Evolutionary conservation across 2,797 vertebrate species (phyloP), one percentile per base, ranked within the genome.

Genomic region (Hydrophis major): DNA sequence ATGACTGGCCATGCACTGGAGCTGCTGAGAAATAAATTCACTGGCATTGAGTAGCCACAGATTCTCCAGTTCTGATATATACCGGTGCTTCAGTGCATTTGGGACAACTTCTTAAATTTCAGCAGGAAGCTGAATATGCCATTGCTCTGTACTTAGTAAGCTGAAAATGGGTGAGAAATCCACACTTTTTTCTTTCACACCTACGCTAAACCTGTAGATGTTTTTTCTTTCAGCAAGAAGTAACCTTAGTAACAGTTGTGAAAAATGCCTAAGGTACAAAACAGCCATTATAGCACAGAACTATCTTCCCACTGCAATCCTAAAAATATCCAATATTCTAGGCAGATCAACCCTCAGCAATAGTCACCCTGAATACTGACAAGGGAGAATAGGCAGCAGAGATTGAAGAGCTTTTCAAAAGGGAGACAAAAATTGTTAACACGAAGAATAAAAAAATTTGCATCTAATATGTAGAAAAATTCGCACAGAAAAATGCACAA

Each of bases 141-240:
- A 47, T 83, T 42, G 20, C 37, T 83, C 74, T 83, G 90, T 50
- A 66, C 6, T 10, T 42, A 60, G 20, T 78, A 25, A 14, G 20
- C 4, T 59, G 28, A 88, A 91, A 91, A 50, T 18, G 27, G 63
- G 4, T 0, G 1, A 57, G 66, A 20, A 32, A 78, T 50, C 42
- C 66, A 74, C 66, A 88, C 56, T 88, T 57, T 28, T 78, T 88
- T 88, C 37, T 60, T 61, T 88, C 20, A 78, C 86, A 91, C 14
- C 91, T 28, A 27, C 37, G 16, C 32, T 57, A 59, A 93, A 89
- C 6, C 66, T 66, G 66, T 83, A 4, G 27, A 14, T 13, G n/a
- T n/a, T 28, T 28, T 90, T 0, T 1, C 7, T 0, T 1, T 4
- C 50, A 86, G 88, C 90, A 83, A 47, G 0, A 63, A 42, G 93